Evolutionary conservation across 2,797 vertebrate genomes (phyloP), one percentile per base, ranked within the genome.

Genomic region (Takifugu ocellatus): DNA sequence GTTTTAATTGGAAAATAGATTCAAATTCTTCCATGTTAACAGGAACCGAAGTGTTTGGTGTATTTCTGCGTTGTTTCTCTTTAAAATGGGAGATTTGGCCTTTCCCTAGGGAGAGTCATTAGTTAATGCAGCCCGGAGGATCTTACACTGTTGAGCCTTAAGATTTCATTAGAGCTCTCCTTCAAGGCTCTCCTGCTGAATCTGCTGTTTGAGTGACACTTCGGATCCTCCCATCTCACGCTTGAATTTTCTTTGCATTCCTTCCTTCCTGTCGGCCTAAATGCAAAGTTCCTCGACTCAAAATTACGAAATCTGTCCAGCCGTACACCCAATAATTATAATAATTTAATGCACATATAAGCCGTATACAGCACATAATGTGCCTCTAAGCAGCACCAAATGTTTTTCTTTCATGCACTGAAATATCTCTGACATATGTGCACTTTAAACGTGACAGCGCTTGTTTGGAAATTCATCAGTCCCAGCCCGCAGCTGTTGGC

Each of bases 121-220:
- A 75, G 80, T 79, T 87, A 80, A 84, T 82, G 82, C 61, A 64
- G 60, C 64, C 12, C 39, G 26, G 66, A 68, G 70, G 67, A 61
- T 51, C 70, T 68, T 55, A 52, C 66, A 50, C 62, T 5, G 14
- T 54, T 11, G 17, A 62, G 70, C 58, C 72, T 68, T 62, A 57
- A 66, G 56, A 63, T 60, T 70, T 82, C 70, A 72, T 81, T 66
- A 81, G 76, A 75, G 27, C 71, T 51, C 58, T 68, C 66, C 44
- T 70, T 79, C 67, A 60, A 50, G 51, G 60, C 56, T 52, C 74
- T 54, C 49, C 63, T 63, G 62, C 61, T 51, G 59, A 75, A 77
- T 76, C 49, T 61, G 36, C 45, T 74, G 70, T 79, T 81, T 87
- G 68, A 83, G 77, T 85, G 68, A 74, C 66, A 66, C 79, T 58